These are phyloP conservation scores for Sitta europaea DNA, from an alignment of 2,113 vertebrate species.

Conservation along the genomic window DNA sequence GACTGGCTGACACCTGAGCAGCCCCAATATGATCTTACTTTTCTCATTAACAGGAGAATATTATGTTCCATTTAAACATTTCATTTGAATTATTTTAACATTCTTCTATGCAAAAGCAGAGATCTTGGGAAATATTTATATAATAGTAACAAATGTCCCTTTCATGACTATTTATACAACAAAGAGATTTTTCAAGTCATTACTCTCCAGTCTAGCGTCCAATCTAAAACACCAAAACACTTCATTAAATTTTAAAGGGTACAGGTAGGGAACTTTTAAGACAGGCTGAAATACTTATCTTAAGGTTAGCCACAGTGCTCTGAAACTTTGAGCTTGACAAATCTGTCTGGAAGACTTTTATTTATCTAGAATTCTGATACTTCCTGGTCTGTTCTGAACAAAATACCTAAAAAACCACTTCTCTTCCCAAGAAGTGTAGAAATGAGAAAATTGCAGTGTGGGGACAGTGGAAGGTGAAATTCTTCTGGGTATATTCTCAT, in stretches of 20 bases:
- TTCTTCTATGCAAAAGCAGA: not conserved
- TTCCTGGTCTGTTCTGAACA: slow-evolving; percentile 4
- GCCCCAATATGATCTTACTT: not conserved
- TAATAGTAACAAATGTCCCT: not conserved
- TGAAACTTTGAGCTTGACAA: not conserved
- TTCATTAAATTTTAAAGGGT: not conserved
- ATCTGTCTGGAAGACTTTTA: slow-evolving; percentile 1
- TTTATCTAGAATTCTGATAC: not conserved
- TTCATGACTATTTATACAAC: not conserved
- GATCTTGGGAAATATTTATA: not conserved
- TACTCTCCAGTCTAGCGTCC: not conserved
- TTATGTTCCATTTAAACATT: not conserved
- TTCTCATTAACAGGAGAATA: not conserved
- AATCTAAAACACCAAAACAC: not conserved
- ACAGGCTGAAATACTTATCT: not conserved
- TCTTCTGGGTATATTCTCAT: not conserved
- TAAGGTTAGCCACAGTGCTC: not conserved
- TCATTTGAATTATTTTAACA: not conserved
- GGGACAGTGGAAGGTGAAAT: not conserved
- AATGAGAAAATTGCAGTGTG: not conserved
- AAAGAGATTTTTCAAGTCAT: not conserved
- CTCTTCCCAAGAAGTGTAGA: not conserved
- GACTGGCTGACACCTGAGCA: not conserved
- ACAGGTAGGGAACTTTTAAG: not conserved
- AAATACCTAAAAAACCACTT: slow-evolving; percentile 9